Evolutionary conservation across 2,113 vertebrate species (phyloP).

Genomic region (Parotia lawesii): DNA sequence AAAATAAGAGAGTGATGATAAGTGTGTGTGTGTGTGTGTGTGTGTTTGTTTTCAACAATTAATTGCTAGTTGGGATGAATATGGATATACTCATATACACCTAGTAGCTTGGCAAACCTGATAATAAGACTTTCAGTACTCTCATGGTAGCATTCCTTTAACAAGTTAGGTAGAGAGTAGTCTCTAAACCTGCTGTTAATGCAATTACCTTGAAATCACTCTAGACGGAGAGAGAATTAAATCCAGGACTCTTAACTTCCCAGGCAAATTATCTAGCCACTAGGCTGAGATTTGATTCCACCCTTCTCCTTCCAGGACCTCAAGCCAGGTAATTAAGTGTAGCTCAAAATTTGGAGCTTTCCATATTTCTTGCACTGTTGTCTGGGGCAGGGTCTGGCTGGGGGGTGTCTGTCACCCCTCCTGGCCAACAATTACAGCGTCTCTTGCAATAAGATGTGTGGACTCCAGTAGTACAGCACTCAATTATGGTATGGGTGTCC

Average conservation of each 20-base stretch:
- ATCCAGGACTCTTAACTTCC: neutral
- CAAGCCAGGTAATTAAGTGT: neutral
- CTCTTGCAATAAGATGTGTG: neutral
- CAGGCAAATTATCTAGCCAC: neutral
- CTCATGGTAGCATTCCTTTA: neutral
- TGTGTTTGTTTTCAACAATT: neutral
- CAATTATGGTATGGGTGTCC: rapidly evolving
- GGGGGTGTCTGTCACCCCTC: neutral
- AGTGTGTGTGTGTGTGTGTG: rapidly evolving
- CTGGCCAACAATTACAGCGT: neutral
- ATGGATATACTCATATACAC: neutral
- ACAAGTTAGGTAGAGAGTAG: neutral
- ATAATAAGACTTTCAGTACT: neutral
- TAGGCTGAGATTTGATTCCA: neutral
- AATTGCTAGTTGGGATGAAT: neutral
- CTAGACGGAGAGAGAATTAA: neutral
- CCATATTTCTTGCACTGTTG: neutral
- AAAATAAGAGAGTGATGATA: neutral
- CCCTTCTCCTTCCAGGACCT: neutral
- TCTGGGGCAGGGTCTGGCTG: neutral
- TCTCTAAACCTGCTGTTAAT: neutral
- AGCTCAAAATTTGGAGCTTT: neutral
- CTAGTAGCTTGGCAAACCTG: neutral
- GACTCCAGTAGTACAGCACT: neutral
- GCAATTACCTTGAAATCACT: neutral